Conservation (phyloP, 2,888 invertebrate genomes). For the Leptinotarsa haldemani region DNA sequence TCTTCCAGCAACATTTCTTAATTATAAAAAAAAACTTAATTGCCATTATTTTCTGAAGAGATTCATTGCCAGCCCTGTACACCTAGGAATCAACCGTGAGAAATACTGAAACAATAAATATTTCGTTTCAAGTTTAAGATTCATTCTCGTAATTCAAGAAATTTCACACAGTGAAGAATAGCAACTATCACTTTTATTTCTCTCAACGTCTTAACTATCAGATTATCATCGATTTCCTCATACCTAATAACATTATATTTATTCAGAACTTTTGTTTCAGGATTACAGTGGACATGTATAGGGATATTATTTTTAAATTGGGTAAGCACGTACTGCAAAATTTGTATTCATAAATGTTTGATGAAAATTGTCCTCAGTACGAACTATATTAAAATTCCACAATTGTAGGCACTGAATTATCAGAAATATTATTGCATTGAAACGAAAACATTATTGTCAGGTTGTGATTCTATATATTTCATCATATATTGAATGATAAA, state of each 20-base stretch:
- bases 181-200: conserved; percentile 15
- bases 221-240: background rate
- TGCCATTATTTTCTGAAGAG: no score
- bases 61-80: background rate
- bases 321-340: conserved; percentile 2
- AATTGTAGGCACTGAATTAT: no score
- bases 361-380: background rate
- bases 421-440: no score
- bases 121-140: background rate
- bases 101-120: background rate
- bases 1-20: no score
- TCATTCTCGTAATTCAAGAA: background rate
- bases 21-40: no score
- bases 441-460: no score
- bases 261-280: conserved; percentile 17
- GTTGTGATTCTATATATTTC: no score
- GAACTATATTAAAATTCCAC: no score
- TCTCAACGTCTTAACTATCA: background rate
- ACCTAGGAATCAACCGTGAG: background rate
- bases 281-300: conserved; percentile 22
- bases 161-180: conserved; percentile 11
- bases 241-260: background rate
- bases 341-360: background rate
- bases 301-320: conserved; percentile 2
- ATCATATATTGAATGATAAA: no score